Evolutionary conservation across 2,113 vertebrate genomes (phyloP), one percentile per base, ranked within the genome.

Genomic region (Etheostoma spectabile): DNA sequence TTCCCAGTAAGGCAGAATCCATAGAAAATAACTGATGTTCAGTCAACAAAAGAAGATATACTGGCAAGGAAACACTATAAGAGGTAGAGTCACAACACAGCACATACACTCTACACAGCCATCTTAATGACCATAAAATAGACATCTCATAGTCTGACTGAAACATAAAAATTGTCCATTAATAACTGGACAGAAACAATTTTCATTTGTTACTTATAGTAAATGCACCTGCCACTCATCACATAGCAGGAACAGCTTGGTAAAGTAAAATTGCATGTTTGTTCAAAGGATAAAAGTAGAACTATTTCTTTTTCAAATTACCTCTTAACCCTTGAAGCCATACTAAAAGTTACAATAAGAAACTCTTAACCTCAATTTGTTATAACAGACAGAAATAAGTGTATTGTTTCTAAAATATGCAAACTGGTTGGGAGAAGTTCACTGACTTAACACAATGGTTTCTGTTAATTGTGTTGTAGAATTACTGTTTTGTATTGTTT

Each of bases 111-210:
- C 8, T 52, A 75, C 45, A 51, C 4, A 30, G 21, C 2, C 49
- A 48, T 65, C 64, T 30, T 42, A 18, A 11, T 11, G 8, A 22
- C 46, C 57, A 78, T 11, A 80, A 82, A 82, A 84, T 27, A 77
- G 84, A 45, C 2, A 0, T 11, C 8, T 42, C 3, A 42, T 42
- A 76, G 51, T 53, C 73, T 57, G 52, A 33, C 53, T 67, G 49
- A 62, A 62, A 63, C 60, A 67, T 42, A 51, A 86, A 57, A 57
- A 70, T 53, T 21, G 51, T 86, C 59, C 46, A 8, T 82, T 67
- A 53, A 30, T 68, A 69, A 27, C 48, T 0, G 21, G 0, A 86
- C 45, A n/a, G 35, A 38, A 15, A 18, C 2, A 38, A 72, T 24
- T 77, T 55, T 75, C n/a, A 68, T 72, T 55, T 27, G 22, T 52